Base-by-base conservation (phyloP, 2,797 vertebrate genomes). In the Leptatherina wallacei region DNA sequence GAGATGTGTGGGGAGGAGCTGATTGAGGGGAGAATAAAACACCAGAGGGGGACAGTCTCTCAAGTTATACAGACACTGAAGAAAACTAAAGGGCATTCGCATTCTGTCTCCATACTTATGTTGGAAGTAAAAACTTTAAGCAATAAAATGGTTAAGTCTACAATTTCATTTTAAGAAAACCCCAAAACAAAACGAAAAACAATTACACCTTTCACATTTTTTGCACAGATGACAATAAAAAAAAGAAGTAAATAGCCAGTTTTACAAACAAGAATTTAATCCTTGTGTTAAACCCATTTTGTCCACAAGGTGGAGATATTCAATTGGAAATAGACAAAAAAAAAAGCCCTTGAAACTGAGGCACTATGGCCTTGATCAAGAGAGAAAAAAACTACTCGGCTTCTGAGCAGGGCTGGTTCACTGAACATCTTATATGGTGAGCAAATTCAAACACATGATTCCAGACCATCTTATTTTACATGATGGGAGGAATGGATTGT, bases 291-390 rank as follows among this genome's bases (percentile, higher is more conserved):
- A 62, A 66, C 24, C 30, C 0, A 44, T 30, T 77, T 36, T 73
- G 52, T 64, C 88, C 93, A 92, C 86, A 79, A 83, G 91, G 79
- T 84, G 93, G 91, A 20, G 57, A 2, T 74, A 63, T 68, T 84
- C 2, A 63, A 72, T 16, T 79, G 51, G 52, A 81, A 79, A 83
- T 64, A 32, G 9, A 42, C 11, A 3, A 12, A 8, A 9, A 32
- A 32, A 3, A 40, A 40, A 16, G 1, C 12, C 11, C 49, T n/a
- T 22, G 24, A 14, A 29, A 54, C 24, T 29, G 7, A 13, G 24
- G 2, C 14, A 47, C 16, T 20, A 20, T 47, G 20, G 42, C 10
- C n/a, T 12, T 22, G 20, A n/a, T 49, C 5, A n/a, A n/a, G 47
- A 27, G 30, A 4, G 30, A 32, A 32, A 4, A 27, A 4, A 32